Evolutionary conservation across 1,140 invertebrate genomes (phyloP).

Genomic region (Frieseomelitta varia): DNA sequence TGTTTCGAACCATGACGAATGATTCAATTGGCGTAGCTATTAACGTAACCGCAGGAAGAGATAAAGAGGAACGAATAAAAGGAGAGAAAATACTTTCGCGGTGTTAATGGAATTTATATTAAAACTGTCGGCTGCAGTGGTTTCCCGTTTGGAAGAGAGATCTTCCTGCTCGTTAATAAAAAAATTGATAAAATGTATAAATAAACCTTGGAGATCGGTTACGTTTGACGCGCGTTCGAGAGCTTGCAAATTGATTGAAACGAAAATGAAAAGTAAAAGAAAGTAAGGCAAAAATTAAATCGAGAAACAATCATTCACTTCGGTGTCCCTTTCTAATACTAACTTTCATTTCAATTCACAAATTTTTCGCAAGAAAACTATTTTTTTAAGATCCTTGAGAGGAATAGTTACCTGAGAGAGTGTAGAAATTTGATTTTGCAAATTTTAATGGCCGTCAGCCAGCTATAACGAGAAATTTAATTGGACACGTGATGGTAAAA

Average conservation of each 20-base stretch:
- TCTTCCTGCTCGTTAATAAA: background rate
- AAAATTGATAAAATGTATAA: background rate
- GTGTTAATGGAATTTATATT: slow-evolving; percentile 5
- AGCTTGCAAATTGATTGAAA: background rate
- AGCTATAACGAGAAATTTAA: too few species aligned
- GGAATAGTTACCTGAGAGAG: background rate
- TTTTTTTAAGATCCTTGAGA: background rate
- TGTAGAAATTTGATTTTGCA: background rate
- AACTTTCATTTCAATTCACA: background rate
- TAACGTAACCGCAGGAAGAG: slow-evolving; percentile 14
- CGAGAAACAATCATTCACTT: background rate
- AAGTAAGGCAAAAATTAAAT: background rate
- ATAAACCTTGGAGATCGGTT: background rate
- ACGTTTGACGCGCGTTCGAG: background rate
- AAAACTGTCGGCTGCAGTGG: background rate
- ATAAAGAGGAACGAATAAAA: background rate
- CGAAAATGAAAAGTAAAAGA: background rate
- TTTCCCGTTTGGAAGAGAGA: background rate
- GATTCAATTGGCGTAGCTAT: slow-evolving; percentile 25
- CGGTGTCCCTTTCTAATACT: background rate
- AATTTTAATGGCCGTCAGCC: background rate
- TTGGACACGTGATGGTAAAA: background rate
- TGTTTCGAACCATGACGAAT: slow-evolving; percentile 5
- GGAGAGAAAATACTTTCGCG: background rate
- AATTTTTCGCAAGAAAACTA: background rate